A percentile compares a stretch with the other conserved stretches of the same genome.
Evolutionary conservation across 2,888 invertebrate species (phyloP).

Genomic region (Fragum whitleyi): DNA sequence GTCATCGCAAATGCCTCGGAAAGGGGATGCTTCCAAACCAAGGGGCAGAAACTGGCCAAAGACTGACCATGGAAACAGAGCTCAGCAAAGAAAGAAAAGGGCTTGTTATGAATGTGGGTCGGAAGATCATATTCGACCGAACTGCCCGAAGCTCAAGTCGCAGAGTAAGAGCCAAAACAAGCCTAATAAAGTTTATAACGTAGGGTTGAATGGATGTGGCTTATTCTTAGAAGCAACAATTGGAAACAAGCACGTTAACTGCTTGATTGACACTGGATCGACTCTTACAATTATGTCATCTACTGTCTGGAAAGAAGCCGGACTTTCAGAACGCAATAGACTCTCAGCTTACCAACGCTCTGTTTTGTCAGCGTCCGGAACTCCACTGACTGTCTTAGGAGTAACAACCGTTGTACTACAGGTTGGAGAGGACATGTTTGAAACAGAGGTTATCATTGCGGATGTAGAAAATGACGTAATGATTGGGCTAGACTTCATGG

Average conservation of each 20-base stretch:
- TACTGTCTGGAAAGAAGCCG: not conserved
- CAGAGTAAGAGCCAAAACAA: not conserved
- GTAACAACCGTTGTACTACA: not conserved
- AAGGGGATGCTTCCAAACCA: not conserved
- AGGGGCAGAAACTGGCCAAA: not conserved
- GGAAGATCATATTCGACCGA: not conserved
- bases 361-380: not conserved
- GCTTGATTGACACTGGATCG: not conserved
- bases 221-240: not conserved
- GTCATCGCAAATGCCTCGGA: not conserved
- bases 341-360: not conserved
- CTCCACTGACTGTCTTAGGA: not conserved
- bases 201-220: not conserved
- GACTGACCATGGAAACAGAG: not conserved
- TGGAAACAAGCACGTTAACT: not conserved
- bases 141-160: not conserved
- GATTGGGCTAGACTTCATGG: slow-evolving; percentile 31
- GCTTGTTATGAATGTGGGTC: not conserved
- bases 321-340: not conserved
- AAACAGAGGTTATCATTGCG: slow-evolving; percentile 16
- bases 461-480: slow-evolving; percentile 28
- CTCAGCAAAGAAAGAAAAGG: not conserved
- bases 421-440: not conserved
- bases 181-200: not conserved
- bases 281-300: not conserved